Evolutionary conservation across 2,113 vertebrate species (phyloP).

Genomic region (Paradoxurus hermaphroditus): DNA sequence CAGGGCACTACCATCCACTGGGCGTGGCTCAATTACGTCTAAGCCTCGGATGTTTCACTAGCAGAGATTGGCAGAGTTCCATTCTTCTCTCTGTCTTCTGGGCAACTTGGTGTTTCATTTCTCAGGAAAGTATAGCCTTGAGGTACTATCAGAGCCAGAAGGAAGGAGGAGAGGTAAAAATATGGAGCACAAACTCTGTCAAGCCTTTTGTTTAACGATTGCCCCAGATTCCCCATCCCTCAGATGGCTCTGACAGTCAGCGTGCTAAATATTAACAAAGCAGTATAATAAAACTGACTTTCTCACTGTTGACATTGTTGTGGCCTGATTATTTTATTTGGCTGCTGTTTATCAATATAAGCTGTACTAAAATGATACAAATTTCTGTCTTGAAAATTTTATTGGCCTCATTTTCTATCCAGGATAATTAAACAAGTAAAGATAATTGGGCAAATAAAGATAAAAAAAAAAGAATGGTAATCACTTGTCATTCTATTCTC

Average conservation of each 20-base stretch:
- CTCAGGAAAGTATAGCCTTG: not conserved
- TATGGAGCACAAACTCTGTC: not conserved
- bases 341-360: slow-evolving; percentile 35
- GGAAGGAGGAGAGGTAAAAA: not conserved
- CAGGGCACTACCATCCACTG: not conserved
- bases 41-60: not conserved
- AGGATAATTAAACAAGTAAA: slow-evolving; percentile 65
- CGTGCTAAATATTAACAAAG: not conserved
- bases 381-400: slow-evolving; percentile 56
- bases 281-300: not conserved
- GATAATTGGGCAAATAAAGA: slow-evolving; percentile 65
- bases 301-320: not conserved
- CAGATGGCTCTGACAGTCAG: not conserved
- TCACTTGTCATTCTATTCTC: slow-evolving; percentile 54
- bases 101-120: not conserved
- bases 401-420: slow-evolving; percentile 57
- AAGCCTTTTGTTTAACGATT: not conserved
- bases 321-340: slow-evolving; percentile 41
- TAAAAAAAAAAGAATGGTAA: slow-evolving; percentile 31
- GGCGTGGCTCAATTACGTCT: not conserved
- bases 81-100: not conserved
- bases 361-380: not conserved
- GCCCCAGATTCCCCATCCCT: not conserved
- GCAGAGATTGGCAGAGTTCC: not conserved
- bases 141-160: not conserved